Percentiles rank a stretch among this genome's conserved stretches.
Conservation (phyloP, 2,797 vertebrate genomes). For the Propithecus perrieri region DNA sequence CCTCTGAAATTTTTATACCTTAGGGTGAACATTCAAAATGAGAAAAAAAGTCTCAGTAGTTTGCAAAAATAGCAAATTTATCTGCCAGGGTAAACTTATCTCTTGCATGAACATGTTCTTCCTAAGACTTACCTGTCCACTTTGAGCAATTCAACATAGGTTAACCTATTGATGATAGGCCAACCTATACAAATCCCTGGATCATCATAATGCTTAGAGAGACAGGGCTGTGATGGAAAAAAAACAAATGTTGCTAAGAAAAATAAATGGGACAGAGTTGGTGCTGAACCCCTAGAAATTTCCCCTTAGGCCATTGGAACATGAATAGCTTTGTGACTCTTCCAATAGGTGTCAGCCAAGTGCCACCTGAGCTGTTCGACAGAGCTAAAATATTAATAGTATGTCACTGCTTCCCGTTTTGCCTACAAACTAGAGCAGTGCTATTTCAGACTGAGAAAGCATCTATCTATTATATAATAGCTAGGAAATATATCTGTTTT, state of each 20-base stretch:
- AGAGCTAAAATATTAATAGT: slow-evolving; percentile 34
- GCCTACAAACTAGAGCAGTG: neutral
- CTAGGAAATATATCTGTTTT: neutral
- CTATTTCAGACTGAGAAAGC: slow-evolving; percentile 36
- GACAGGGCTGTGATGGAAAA: neutral
- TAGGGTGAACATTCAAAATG: neutral
- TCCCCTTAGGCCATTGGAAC: neutral
- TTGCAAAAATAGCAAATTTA: neutral
- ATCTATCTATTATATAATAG: slow-evolving; percentile 22
- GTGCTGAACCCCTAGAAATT: neutral
- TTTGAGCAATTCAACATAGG: neutral
- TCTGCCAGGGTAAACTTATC: neutral
- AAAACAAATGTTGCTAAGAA: neutral
- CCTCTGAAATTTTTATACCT: neutral
- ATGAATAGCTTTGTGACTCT: neutral
- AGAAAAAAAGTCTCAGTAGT: neutral
- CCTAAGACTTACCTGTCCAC: neutral
- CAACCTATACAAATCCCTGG: neutral
- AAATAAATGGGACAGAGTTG: neutral
- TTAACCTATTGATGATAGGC: neutral
- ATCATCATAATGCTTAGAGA: neutral
- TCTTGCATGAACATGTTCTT: neutral
- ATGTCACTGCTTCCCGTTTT: neutral
- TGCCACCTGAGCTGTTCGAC: slow-evolving; percentile 51
- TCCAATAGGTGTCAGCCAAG: slow-evolving; percentile 80